Percentiles rank a stretch among this genome's conserved stretches.
These are phyloP conservation scores for Cladorhizidae sp. DNA, from an alignment of 37 sponge, comb jelly and placozoan species.

Conservation along the genomic window DNA sequence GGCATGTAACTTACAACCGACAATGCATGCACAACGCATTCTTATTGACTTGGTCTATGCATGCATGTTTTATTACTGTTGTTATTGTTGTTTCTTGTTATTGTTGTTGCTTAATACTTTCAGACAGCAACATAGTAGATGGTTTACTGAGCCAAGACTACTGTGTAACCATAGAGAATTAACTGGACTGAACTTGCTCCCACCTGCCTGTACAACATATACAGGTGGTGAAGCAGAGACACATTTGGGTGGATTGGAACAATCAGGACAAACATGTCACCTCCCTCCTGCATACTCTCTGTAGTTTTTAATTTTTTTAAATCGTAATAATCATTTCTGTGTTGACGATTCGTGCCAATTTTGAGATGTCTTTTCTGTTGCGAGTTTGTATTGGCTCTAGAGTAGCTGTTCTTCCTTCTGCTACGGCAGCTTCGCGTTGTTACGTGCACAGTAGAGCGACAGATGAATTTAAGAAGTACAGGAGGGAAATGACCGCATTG, in stretches of 20 bases:
- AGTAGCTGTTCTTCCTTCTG: background rate
- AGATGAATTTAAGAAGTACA: conserved; percentile 17
- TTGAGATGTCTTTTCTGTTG: background rate
- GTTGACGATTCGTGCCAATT: no score
- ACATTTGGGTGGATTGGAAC: conserved; percentile 31
- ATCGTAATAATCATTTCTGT: background rate
- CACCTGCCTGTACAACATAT: conserved; percentile 30
- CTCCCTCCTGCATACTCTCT: conserved; percentile 63
- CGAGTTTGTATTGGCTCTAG: background rate
- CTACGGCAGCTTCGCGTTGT: background rate
- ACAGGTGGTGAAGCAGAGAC: conserved; percentile 28
- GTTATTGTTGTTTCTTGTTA: background rate
- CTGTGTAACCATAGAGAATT: background rate
- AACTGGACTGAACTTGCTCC: background rate
- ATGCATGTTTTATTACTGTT: no score
- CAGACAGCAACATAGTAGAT: background rate
- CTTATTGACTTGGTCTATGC: no score
- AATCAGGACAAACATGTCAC: conserved; percentile 4
- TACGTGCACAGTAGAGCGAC: conserved; percentile 15
- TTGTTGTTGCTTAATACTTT: background rate
- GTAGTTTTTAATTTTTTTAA: no score
- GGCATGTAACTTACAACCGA: no score
- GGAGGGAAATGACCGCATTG: conserved; percentile 12
- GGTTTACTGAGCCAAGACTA: background rate
- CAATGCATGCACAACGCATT: no score